Conservation (phyloP, 2,113 vertebrate genomes). For the Arvicanthis niloticus region DNA sequence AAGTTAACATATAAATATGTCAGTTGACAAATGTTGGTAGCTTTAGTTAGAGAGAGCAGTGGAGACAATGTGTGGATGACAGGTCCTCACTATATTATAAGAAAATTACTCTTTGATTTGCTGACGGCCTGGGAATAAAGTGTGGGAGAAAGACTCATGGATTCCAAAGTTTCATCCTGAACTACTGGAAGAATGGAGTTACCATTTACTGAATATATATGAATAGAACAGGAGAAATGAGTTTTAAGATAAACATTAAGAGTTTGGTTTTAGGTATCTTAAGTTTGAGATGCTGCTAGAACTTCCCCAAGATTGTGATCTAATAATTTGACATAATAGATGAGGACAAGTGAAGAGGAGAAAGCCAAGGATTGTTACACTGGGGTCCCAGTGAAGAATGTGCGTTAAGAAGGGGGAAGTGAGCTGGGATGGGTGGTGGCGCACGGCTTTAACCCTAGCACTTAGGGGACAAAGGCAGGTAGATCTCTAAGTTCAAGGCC, state of each 20-base stretch:
- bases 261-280: slow-evolving; percentile 30
- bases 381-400: neutral
- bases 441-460: neutral
- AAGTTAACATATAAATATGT: slow-evolving; percentile 38
- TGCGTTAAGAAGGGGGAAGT: neutral
- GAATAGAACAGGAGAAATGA: neutral
- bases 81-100: slow-evolving; percentile 1
- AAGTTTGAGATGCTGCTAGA: slow-evolving; percentile 23
- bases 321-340: neutral
- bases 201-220: slow-evolving; percentile 19
- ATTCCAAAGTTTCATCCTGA: neutral
- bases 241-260: slow-evolving; percentile 24
- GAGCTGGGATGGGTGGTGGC: neutral
- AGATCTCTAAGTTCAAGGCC: neutral
- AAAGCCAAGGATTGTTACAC: neutral
- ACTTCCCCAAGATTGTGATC: slow-evolving; percentile 14
- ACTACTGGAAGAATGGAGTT: slow-evolving; percentile 20
- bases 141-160: neutral
- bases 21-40: neutral
- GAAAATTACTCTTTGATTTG: neutral
- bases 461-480: neutral
- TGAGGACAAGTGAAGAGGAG: slow-evolving; percentile 4
- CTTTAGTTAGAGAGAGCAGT: neutral
- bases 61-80: neutral
- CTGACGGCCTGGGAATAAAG: neutral